A percentile compares a stretch with the other conserved stretches of the same genome.
Conservation (phyloP, 2,888 invertebrate genomes). For the Nomada fucata region DNA sequence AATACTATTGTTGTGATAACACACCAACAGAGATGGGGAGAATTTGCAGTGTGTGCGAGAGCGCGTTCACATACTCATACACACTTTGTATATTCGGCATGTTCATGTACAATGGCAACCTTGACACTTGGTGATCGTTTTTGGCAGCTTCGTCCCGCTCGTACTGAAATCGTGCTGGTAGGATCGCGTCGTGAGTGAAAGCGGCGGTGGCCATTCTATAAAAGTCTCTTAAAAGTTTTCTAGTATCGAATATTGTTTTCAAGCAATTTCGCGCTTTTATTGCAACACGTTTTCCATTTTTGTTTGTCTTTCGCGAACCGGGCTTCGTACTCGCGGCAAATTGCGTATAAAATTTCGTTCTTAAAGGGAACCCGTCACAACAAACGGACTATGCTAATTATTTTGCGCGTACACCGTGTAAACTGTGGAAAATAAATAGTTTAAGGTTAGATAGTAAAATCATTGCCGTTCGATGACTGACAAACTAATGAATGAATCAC, state of each 20-base stretch:
- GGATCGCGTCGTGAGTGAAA: constrained; percentile 71
- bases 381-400: neutral
- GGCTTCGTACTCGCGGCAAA: neutral
- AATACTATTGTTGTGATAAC: constrained; percentile 79
- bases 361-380: neutral
- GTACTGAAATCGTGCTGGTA: constrained; percentile 57
- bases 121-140: constrained; percentile 81
- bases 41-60: constrained; percentile 43
- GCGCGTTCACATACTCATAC: constrained; percentile 43
- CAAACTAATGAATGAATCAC: constrained; percentile 45
- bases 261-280: constrained; percentile 17
- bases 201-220: constrained; percentile 51
- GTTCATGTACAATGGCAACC: constrained; percentile 81
- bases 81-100: constrained; percentile 30
- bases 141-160: constrained; percentile 72
- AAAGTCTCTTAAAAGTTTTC: constrained; percentile 18
- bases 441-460: constrained; percentile 52
- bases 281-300: neutral
- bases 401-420: constrained; percentile 20
- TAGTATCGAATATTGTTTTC: constrained; percentile 20
- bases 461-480: constrained; percentile 44
- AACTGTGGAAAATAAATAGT: constrained; percentile 18
- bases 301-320: neutral
- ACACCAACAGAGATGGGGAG: constrained; percentile 37
- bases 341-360: neutral